Evolutionary conservation across 2,113 vertebrate species (phyloP).

Genomic region (Semicossyphus pulcher): DNA sequence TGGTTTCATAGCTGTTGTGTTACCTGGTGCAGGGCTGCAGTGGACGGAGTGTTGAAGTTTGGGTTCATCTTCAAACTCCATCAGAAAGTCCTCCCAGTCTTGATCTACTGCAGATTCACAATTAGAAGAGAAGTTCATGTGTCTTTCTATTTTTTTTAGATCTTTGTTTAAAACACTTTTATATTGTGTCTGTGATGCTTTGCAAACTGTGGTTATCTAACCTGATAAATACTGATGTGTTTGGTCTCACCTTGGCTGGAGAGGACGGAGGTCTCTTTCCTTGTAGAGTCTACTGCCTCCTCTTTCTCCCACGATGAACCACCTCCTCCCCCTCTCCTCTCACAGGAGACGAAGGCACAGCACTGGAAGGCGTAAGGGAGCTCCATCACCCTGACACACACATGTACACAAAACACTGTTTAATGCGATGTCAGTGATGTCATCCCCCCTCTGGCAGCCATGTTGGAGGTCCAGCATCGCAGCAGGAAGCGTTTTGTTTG

Average conservation of each 20-base stretch:
- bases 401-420: not conserved
- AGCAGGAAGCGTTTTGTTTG: slow-evolving; percentile 15
- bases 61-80: slow-evolving; percentile 91
- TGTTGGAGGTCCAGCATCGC: slow-evolving; percentile 21
- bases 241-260: slow-evolving; percentile 82
- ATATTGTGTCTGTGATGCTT: no score
- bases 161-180: no score
- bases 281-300: slow-evolving; percentile 56
- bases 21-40: slow-evolving; percentile 93
- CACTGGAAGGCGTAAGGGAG: slow-evolving; percentile 96
- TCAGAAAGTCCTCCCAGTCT: slow-evolving; percentile 90
- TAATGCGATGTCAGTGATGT: not conserved
- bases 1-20: not conserved
- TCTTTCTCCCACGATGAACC: slow-evolving; percentile 73
- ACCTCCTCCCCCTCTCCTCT: slow-evolving; percentile 82
- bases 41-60: slow-evolving; percentile 89
- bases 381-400: slow-evolving; percentile 89
- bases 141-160: no score
- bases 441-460: not conserved
- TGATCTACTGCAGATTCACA: slow-evolving; percentile 79
- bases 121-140: not conserved
- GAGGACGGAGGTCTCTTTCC: slow-evolving; percentile 79
- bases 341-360: slow-evolving; percentile 90
- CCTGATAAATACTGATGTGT: not conserved
- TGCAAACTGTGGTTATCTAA: no score